Evolutionary conservation across 1,140 invertebrate genomes (phyloP).

Genomic region (Scaptodrosophila lebanonensis): DNA sequence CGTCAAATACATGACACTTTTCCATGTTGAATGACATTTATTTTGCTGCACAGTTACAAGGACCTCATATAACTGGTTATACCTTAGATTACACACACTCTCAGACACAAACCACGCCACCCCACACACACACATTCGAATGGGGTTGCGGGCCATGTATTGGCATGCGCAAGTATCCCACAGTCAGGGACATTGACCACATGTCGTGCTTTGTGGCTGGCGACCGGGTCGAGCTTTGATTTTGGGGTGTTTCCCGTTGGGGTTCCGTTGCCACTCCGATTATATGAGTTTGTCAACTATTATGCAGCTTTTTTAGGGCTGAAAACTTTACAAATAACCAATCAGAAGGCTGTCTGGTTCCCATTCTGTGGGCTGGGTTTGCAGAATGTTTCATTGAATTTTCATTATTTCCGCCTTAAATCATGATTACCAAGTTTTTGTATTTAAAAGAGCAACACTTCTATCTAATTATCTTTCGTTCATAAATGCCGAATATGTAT

Average conservation of each 20-base stretch:
- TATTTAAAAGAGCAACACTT: too few species aligned
- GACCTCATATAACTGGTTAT: conserved; percentile 76
- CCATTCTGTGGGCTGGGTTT: not conserved
- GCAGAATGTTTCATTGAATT: too few species aligned
- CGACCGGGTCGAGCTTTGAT: conserved; percentile 18
- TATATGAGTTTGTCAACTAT: conserved; percentile 61
- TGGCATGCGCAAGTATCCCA: not conserved
- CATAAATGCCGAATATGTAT: too few species aligned
- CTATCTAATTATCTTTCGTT: not conserved
- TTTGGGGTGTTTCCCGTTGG: conserved; percentile 22
- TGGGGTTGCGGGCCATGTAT: too few species aligned
- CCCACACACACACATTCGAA: not conserved
- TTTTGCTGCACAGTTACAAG: conserved; percentile 74
- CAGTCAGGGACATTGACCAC: conserved; percentile 20
- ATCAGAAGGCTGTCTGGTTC: conserved; percentile 33
- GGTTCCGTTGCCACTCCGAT: conserved; percentile 2
- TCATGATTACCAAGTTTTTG: too few species aligned
- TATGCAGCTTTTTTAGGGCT: conserved; percentile 42
- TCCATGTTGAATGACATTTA: conserved; percentile 71
- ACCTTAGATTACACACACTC: conserved; percentile 47
- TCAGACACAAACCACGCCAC: not conserved
- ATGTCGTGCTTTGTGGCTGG: conserved; percentile 16
- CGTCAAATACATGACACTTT: conserved; percentile 75
- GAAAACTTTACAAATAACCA: conserved; percentile 32
- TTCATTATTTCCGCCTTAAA: too few species aligned